Evolutionary conservation across 2,888 invertebrate species (phyloP), one percentile per base, ranked within the genome.

Genomic region (Netelia virgata): DNA sequence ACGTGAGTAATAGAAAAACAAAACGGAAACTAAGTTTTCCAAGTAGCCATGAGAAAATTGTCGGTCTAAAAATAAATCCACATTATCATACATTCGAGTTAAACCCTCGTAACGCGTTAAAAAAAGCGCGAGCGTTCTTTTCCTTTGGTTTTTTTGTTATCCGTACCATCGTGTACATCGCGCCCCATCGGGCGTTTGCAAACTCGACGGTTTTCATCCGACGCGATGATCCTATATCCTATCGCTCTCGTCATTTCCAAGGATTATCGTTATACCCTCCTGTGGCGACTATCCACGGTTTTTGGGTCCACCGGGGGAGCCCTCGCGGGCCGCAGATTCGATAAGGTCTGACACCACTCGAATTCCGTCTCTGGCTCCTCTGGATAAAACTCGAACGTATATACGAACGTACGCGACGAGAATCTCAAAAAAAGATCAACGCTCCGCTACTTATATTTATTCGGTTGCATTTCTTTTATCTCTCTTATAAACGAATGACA

Each of bases 221-320:
- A 73, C 47, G 59, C 86, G 73, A 88, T 85, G 86, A 75, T 90
- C 57, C 28, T 41, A 55, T 20, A 11, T 63, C 57, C 59, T 59
- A 59, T 77, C 41, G 53, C 73, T 53, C 53, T 36, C 53, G 73
- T 61, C 57, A 68, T 78, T 68, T 61, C 59, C 73, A 55, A 74
- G 74, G 83, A 87, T 74, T 76, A 83, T 83, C 87, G 88, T 84
- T 86, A 76, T 82, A 89, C 84, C 47, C 47, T 47, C 10, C 10
- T 3, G 89, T 84, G 90, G 87, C 86, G 89, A 93, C 92, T 94
- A 94, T 94, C 93, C 93, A 94, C 93, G 93, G 93, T 93, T 92
- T 73, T 23, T 8, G 28, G 18, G 16, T 47, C 73, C n/a, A n/a
- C 5, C n/a, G 11, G 14, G 18, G n/a, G 18, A 9, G 18, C 57